Percentiles rank a stretch among this genome's conserved stretches.
Conservation (phyloP, 2,797 vertebrate genomes). For the Ceyx erithaca region DNA sequence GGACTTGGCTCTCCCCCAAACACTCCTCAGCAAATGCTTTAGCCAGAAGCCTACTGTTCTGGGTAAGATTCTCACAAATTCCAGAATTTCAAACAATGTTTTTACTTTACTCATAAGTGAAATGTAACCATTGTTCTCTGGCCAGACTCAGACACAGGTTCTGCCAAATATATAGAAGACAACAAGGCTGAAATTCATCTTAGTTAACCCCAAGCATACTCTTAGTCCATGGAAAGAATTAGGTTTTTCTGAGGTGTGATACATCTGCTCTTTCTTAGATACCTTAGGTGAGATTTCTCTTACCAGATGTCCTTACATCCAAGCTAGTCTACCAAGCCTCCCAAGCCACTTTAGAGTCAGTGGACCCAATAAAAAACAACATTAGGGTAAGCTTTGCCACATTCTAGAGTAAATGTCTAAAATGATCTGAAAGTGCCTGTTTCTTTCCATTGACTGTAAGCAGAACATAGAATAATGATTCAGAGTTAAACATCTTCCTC, state of each 20-base stretch:
- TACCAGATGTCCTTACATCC: background rate
- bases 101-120: background rate
- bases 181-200: conserved; percentile 47
- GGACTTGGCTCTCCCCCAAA: conserved; percentile 7
- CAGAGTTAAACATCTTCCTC: background rate
- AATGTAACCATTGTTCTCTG: conserved; percentile 27
- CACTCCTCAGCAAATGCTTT: conserved; percentile 26
- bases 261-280: conserved; percentile 32
- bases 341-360: background rate
- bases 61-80: conserved; percentile 50
- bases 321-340: background rate
- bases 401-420: background rate
- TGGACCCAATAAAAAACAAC: background rate
- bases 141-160: conserved; percentile 15
- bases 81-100: conserved; percentile 51
- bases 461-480: background rate
- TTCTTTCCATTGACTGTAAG: background rate
- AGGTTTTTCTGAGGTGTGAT: background rate
- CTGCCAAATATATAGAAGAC: conserved; percentile 32
- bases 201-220: conserved; percentile 20
- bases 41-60: conserved; percentile 52
- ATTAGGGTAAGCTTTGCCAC: background rate
- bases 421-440: background rate
- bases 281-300: conserved; percentile 15
- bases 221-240: conserved; percentile 15